Conservation (phyloP, 2,113 vertebrate genomes). For the Haemorhous mexicanus region DNA sequence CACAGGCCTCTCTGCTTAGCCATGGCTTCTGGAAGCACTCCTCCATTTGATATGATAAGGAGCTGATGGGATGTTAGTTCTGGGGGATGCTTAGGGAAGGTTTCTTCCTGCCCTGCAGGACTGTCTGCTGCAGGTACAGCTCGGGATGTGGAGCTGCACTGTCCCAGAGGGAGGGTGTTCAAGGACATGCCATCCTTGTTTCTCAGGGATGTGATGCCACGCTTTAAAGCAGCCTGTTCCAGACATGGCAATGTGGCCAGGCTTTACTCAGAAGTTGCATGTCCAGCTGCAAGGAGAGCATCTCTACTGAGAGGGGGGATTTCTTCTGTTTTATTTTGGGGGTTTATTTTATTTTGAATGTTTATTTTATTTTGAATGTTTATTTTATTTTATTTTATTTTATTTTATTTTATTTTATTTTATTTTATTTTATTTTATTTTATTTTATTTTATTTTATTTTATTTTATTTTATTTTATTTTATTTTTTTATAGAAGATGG, state of each 20-base stretch:
- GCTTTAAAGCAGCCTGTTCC: not conserved
- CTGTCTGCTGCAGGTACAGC: not conserved
- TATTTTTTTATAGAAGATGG: not conserved
- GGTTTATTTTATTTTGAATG: not conserved
- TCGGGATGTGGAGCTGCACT: not conserved
- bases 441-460: not conserved
- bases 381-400: not conserved
- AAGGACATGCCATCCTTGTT: not conserved
- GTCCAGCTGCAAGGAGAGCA: not conserved
- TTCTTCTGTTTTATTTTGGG: not conserved
- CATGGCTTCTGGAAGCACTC: not conserved
- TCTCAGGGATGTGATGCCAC: not conserved
- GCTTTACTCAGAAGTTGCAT: not conserved
- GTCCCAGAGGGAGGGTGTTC: not conserved
- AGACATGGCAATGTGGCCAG: not conserved
- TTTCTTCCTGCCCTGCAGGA: not conserved
- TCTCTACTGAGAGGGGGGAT: not conserved
- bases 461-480: not conserved
- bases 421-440: not conserved
- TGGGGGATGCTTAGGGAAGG: not conserved
- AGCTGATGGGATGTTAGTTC: not conserved
- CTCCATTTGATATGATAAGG: constrained; percentile 4
- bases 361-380: no score
- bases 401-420: no score
- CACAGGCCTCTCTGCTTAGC: not conserved